Conservation (phyloP, 2,113 vertebrate genomes). For the Lepus timidus region DNA sequence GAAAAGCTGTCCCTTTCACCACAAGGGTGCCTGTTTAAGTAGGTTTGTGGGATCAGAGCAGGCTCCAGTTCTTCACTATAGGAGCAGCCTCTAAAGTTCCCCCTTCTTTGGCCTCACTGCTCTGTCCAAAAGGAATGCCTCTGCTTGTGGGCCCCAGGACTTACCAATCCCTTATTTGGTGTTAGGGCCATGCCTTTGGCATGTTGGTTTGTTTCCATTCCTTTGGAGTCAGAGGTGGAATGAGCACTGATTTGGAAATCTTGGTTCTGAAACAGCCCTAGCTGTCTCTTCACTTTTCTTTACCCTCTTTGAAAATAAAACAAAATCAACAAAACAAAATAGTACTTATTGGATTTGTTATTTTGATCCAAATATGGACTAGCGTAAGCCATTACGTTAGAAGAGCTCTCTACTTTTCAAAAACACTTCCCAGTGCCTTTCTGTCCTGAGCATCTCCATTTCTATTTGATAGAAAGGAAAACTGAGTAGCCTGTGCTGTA, state of each 20-base stretch:
- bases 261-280: neutral
- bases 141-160: constrained; percentile 1
- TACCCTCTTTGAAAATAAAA: constrained; percentile 22
- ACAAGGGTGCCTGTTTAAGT: neutral
- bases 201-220: constrained; percentile 64
- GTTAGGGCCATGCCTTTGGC: constrained; percentile 27
- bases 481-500: too few species aligned
- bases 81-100: neutral
- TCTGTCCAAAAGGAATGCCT: constrained; percentile 29
- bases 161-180: constrained; percentile 45
- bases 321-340: neutral
- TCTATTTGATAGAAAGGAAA: neutral
- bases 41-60: neutral
- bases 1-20: neutral
- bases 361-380: neutral
- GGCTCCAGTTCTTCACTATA: neutral
- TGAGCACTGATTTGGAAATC: constrained; percentile 34
- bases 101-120: constrained; percentile 38
- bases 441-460: neutral
- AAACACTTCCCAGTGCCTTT: neutral
- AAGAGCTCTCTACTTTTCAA: neutral
- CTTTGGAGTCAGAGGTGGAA: constrained; percentile 55
- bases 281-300: neutral
- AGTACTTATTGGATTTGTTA: neutral
- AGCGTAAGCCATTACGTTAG: neutral